These are phyloP conservation scores for Mormyrus lacerda DNA, from an alignment of 2,113 vertebrate genomes.

Conservation along the genomic window DNA sequence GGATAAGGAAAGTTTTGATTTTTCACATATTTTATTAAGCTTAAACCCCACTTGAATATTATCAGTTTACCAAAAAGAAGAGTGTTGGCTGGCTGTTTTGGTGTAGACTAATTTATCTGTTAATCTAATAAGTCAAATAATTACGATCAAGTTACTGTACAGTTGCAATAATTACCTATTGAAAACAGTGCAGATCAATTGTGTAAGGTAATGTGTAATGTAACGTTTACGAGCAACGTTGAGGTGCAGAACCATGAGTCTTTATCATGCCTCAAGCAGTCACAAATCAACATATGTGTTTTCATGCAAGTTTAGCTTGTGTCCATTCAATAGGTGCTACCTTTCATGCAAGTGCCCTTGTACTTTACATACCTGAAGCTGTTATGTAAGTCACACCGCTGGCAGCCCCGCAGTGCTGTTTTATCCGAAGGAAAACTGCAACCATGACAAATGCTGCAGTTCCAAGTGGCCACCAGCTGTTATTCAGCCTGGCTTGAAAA, in stretches of 20 bases:
- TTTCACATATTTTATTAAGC: not conserved
- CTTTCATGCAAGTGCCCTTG: not conserved
- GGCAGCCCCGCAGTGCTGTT: not conserved
- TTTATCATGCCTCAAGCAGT: not conserved
- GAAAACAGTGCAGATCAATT: not conserved
- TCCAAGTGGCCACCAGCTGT: not conserved
- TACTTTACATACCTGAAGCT: not conserved
- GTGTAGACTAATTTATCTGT: not conserved
- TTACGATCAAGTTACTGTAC: not conserved
- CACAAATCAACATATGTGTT: not conserved
- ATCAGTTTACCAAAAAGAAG: not conserved
- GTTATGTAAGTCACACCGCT: not conserved
- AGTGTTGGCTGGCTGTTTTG: not conserved
- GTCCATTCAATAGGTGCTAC: not conserved
- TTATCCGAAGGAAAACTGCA: not conserved
- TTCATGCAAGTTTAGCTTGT: not conserved
- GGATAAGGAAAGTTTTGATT: not conserved
- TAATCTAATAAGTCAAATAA: not conserved
- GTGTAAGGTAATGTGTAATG: not conserved
- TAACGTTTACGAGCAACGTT: not conserved
- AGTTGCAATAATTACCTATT: not conserved
- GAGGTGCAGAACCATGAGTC: not conserved
- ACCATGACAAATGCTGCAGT: not conserved
- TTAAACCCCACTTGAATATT: not conserved
- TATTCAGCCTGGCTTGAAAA: not conserved